Evolutionary conservation across 1,140 invertebrate genomes (phyloP).

Genomic region (Lerema accius): DNA sequence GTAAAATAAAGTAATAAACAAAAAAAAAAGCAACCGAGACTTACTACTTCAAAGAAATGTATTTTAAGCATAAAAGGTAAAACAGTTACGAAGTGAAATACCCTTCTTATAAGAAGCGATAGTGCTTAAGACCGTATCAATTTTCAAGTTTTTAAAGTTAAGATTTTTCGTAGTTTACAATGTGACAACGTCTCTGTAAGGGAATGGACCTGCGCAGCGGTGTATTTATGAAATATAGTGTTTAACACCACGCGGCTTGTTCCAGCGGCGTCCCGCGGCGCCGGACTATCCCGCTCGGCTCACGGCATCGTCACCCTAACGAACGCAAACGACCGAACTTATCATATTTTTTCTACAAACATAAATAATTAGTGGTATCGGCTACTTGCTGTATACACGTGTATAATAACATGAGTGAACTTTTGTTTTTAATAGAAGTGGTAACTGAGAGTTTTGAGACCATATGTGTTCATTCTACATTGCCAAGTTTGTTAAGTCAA

Average conservation of each 20-base stretch:
- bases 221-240: constrained; percentile 73
- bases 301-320: constrained; percentile 49
- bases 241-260: constrained; percentile 77
- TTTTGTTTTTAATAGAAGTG: too few species aligned
- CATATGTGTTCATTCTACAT: too few species aligned
- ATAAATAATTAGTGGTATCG: not conserved
- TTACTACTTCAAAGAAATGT: too few species aligned
- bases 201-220: constrained; percentile 65
- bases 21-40: too few species aligned
- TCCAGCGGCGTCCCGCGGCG: constrained; percentile 54
- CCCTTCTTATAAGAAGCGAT: too few species aligned
- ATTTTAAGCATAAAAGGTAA: too few species aligned
- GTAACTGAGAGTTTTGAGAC: too few species aligned
- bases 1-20: too few species aligned
- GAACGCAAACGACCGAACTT: not conserved
- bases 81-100: too few species aligned
- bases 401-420: too few species aligned
- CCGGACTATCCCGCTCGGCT: constrained; percentile 39
- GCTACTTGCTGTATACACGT: too few species aligned
- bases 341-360: constrained; percentile 19
- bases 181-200: constrained; percentile 53
- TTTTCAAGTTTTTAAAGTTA: constrained; percentile 45
- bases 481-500: too few species aligned
- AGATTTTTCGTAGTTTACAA: constrained; percentile 56
- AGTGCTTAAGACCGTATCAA: not conserved